Base-by-base conservation (phyloP, 2,113 vertebrate species). In the Saimiri boliviensis region DNA sequence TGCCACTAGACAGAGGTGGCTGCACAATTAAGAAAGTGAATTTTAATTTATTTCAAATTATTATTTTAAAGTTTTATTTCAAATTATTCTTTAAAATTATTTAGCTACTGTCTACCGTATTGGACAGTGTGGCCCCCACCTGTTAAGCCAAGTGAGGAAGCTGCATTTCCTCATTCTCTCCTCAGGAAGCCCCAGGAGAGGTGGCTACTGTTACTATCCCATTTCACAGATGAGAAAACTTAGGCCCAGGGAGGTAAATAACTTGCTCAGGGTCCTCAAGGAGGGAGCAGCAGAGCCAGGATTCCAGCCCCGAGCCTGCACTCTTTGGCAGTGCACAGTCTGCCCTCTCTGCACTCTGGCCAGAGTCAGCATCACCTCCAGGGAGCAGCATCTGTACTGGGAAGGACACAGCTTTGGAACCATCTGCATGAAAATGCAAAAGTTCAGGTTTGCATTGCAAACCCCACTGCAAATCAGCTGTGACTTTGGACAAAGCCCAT, bases 331-430 rank as follows among this genome's bases (percentile, higher is more conserved):
- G 4, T 5, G 25, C 73, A 35, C 73, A 8, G 42, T 4, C 56
- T 2, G 0, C 10, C 66, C 23, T 27, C 40, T 19, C 30, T 12
- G 68, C 1, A 3, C 16, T 21, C 47, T 10, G 11, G 25, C 60
- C 30, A 63, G 60, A 17, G 0, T 21, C n/a, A 4, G 6, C 12
- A 13, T 63, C 27, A 6, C 37, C 30, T 25, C 37, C 1, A 4
- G 16, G 60, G 47, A 20, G 13, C 60, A 30, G n/a, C 3, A 1
- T 0, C 8, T 4, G 27, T 27, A 1, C 12, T 23, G 19, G 63
- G 47, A 83, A 40, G 27, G 37, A 11, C 13, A 8, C 1, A 40
- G 56, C 56, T 60, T 60, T 30, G 30, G 63, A 40, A 58, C 19
- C 7, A 8, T 21, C 42, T n/a, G 49, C 14, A 1, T 45, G 23